These are phyloP conservation scores for Hesperophylax magnus DNA, from an alignment of 1,140 invertebrate species.

Conservation along the genomic window DNA sequence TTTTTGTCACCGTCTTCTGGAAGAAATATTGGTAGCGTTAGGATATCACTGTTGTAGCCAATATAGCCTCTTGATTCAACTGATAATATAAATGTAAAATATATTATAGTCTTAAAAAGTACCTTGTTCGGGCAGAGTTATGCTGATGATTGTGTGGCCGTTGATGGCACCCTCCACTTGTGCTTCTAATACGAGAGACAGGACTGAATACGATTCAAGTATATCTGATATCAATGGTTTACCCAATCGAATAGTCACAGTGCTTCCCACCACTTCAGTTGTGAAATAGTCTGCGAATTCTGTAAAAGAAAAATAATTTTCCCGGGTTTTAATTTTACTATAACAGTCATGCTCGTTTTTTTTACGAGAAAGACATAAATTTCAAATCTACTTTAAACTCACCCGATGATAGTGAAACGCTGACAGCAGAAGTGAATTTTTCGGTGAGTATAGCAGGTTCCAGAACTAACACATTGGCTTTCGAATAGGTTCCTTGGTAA, in stretches of 20 bases:
- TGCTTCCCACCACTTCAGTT: background rate
- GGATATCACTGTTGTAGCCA: too few species aligned
- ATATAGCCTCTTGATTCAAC: too few species aligned
- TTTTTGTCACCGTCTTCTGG: background rate
- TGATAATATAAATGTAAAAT: background rate
- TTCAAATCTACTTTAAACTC: background rate
- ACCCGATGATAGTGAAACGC: background rate
- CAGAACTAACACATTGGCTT: background rate
- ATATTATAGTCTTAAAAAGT: background rate
- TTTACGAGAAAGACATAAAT: background rate
- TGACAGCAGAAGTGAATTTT: background rate
- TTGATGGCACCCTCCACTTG: background rate
- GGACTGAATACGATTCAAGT: background rate
- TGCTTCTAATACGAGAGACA: background rate
- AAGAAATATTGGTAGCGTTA: too few species aligned
- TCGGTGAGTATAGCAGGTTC: background rate
- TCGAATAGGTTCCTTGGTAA: constrained; percentile 15
- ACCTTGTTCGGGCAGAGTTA: background rate
- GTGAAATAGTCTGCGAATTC: background rate
- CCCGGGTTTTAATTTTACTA: background rate
- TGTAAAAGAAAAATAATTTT: background rate
- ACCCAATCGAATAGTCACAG: background rate
- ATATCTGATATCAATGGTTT: background rate
- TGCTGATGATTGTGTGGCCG: background rate
- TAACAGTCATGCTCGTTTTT: background rate